phyloP scores from a whole-genome alignment of 2,113 vertebrate species.

The Cottus gobio region DNA sequence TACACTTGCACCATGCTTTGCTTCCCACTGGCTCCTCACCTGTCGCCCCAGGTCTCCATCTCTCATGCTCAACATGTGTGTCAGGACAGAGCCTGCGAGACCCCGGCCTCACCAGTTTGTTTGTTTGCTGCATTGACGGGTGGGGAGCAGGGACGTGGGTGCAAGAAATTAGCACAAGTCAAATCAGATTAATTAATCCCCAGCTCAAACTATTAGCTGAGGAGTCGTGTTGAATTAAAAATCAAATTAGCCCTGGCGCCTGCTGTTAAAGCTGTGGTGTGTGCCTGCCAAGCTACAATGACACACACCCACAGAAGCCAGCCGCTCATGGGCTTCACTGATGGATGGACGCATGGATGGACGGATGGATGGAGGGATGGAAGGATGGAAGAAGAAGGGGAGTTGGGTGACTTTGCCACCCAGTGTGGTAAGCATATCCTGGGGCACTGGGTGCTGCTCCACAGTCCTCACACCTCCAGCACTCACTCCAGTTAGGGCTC shows the following conservation, averaged over 20 bases:
- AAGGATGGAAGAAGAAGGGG: slow-evolving; percentile 29
- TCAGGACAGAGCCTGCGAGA: slow-evolving; percentile 64
- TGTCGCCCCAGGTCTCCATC: slow-evolving; percentile 72
- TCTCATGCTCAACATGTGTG: slow-evolving; percentile 59
- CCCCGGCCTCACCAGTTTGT: slow-evolving; percentile 55
- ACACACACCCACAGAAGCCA: slow-evolving; percentile 75
- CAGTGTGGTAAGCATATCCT: slow-evolving; percentile 55
- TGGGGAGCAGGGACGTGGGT: slow-evolving; percentile 54
- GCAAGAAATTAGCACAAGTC: slow-evolving; percentile 84
- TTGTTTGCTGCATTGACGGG: slow-evolving; percentile 65
- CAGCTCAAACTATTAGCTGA: slow-evolving; percentile 76
- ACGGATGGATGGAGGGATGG: slow-evolving; percentile 38
- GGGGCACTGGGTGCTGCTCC: slow-evolving; percentile 42
- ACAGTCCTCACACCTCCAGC: slow-evolving; percentile 41
- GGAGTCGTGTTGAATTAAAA: slow-evolving; percentile 85
- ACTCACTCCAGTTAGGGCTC: slow-evolving; percentile 43
- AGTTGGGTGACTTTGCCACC: slow-evolving; percentile 72
- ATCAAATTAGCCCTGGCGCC: slow-evolving; percentile 82
- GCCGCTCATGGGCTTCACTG: slow-evolving; percentile 71
- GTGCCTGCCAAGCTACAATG: slow-evolving; percentile 66
- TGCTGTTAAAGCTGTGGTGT: slow-evolving; percentile 70
- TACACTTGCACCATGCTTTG: slow-evolving; percentile 29
- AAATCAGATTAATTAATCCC: slow-evolving; percentile 84
- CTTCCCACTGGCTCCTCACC: slow-evolving; percentile 59
- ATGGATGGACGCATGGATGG: slow-evolving; percentile 46